Evolutionary conservation across 2,888 invertebrate species (phyloP).

Genomic region (Rhagophthalmus giganteus): DNA sequence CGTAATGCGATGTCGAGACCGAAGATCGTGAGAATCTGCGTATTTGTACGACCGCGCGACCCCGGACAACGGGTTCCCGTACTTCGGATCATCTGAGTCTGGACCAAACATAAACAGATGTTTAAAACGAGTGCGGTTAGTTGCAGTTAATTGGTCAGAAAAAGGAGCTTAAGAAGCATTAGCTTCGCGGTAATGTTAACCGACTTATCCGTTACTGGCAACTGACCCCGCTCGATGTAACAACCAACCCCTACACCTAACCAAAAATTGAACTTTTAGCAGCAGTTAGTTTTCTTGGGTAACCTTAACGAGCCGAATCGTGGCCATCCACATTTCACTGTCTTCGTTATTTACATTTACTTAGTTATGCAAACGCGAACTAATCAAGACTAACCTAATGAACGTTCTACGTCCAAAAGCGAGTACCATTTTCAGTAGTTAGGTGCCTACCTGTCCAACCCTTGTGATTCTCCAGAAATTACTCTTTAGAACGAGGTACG

Average conservation of each 20-base stretch:
- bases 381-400: constrained; percentile 37
- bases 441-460: constrained; percentile 6
- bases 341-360: constrained; percentile 26
- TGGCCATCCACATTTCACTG: constrained; percentile 18
- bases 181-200: constrained; percentile 18
- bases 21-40: constrained; percentile 43
- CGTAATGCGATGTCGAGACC: constrained; percentile 36
- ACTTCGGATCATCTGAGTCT: constrained; percentile 41
- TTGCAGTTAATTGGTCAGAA: constrained; percentile 29
- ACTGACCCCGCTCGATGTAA: too few species aligned
- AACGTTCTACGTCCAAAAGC: constrained; percentile 18
- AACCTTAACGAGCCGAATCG: constrained; percentile 17
- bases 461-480: constrained; percentile 11
- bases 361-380: constrained; percentile 35
- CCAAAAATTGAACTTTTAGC: constrained; percentile 21
- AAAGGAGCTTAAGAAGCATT: constrained; percentile 28
- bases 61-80: constrained; percentile 40
- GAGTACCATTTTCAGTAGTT: constrained; percentile 13
- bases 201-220: too few species aligned
- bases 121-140: constrained; percentile 34
- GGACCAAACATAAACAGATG: constrained; percentile 34
- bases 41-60: constrained; percentile 40
- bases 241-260: constrained; percentile 15
- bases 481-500: constrained; percentile 10
- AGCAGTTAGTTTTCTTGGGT: constrained; percentile 21